Evolutionary conservation across 2,888 invertebrate species (phyloP), one percentile per base, ranked within the genome.

Genomic region (Actias luna): DNA sequence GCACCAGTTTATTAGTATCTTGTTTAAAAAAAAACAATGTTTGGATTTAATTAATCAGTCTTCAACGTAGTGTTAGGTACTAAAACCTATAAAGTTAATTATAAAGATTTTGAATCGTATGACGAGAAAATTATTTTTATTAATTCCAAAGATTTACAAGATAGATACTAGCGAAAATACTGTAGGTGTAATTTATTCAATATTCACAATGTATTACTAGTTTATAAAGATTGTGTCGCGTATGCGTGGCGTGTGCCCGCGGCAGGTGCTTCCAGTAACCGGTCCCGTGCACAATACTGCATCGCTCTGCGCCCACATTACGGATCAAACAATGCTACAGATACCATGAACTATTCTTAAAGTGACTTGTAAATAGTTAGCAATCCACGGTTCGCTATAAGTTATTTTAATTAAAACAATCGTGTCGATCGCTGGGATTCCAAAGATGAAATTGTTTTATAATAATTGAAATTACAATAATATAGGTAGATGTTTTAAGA

Each of bases 241-340:
- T 76, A 63, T 66, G 74, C 70, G 77, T 88, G 89, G 89, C 91
- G 91, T 91, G 91, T 90, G 91, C 91, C 90, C 76, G 72, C 76
- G 88, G 90, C 91, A 91, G 91, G 91, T 91, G 91, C 84, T 73
- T 74, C 16, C 25, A 33, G 31, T 57, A 62, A 62, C 61, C 61
- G 61, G 61, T 62, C 61, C 16, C 22, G 64, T 64, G 63, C 68
- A 69, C 74, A 75, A 70, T 75, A 72, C 71, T 65, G 75, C 70
- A 68, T 65, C 63, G 60, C 52, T 63, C 27, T 33, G 36, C 36
- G 35, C 50, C 18, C 35, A 50, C 22, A 60, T 36, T 12, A 60
- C 29, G 29, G 36, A 50, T 59, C 59, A 39, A 52, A 58, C 58
- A 61, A 59, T 61, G 55, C 29, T 29, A 39, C 58, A 61, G 39